A percentile compares a stretch with the other conserved stretches of the same genome.
These are phyloP conservation scores for Oncopeltus fasciatus DNA, from an alignment of 1,140 invertebrate species.

Conservation along the genomic window DNA sequence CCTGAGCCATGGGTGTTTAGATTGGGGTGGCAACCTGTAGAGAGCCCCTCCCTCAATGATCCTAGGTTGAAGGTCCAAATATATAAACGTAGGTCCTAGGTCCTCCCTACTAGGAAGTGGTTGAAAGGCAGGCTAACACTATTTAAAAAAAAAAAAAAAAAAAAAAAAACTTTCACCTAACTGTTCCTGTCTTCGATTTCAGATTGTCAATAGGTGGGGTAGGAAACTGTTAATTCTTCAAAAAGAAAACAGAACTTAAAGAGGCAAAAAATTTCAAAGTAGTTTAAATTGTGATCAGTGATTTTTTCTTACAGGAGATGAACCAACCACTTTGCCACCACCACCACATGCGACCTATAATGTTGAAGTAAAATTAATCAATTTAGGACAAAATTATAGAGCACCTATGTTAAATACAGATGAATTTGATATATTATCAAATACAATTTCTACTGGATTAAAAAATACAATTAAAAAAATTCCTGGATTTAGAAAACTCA, in stretches of 20 bases:
- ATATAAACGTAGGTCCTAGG: no score
- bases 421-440: conserved; percentile 58
- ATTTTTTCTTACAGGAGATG: conserved; percentile 20
- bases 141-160: no score
- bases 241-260: not conserved
- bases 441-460: conserved; percentile 40
- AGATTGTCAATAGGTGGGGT: not conserved
- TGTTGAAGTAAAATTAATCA: conserved; percentile 55
- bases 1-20: no score
- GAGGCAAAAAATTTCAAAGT: not conserved
- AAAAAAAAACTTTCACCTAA: no score
- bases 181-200: not conserved
- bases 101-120: no score
- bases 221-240: not conserved
- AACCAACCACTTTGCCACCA: conserved; percentile 30
- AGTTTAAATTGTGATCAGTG: not conserved
- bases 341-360: conserved; percentile 50
- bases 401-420: conserved; percentile 47
- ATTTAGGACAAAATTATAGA: conserved; percentile 58
- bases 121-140: no score
- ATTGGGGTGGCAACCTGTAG: no score
- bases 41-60: no score
- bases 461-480: conserved; percentile 43
- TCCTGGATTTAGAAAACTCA: conserved; percentile 55
- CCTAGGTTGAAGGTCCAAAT: no score